Conservation (phyloP, 2,113 vertebrate genomes). For the Pampusana beccarii region DNA sequence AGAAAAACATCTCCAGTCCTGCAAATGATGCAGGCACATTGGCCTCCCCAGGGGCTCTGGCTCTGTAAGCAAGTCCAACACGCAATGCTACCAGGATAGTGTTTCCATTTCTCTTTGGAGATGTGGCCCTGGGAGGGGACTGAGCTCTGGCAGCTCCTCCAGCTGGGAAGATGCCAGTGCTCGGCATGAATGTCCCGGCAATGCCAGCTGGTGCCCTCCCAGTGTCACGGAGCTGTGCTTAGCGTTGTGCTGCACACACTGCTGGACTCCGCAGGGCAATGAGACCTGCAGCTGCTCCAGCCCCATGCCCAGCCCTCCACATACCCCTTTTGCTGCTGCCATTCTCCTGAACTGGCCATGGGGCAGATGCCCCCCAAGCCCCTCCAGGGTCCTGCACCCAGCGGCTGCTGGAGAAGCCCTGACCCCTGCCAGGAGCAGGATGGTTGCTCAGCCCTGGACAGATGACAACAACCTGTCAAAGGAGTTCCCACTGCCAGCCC, state of each 20-base stretch:
- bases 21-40: background rate
- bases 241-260: background rate
- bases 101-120: background rate
- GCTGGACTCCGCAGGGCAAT: background rate
- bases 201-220: background rate
- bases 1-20: background rate
- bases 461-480: background rate
- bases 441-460: background rate
- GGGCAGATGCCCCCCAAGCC: background rate
- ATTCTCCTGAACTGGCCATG: background rate
- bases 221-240: background rate
- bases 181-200: background rate
- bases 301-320: background rate
- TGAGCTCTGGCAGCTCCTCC: background rate
- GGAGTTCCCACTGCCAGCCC: background rate
- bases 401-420: background rate
- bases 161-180: background rate
- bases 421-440: background rate
- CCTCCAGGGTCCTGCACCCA: background rate
- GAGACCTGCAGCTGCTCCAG: background rate
- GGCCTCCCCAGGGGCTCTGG: background rate
- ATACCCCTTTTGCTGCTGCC: background rate
- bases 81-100: background rate
- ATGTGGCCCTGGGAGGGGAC: background rate
- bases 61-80: background rate